A percentile compares a stretch with the other conserved stretches of the same genome.
phyloP scores from a whole-genome alignment of 2,797 vertebrate species.

The Syngnathus rostellatus region DNA sequence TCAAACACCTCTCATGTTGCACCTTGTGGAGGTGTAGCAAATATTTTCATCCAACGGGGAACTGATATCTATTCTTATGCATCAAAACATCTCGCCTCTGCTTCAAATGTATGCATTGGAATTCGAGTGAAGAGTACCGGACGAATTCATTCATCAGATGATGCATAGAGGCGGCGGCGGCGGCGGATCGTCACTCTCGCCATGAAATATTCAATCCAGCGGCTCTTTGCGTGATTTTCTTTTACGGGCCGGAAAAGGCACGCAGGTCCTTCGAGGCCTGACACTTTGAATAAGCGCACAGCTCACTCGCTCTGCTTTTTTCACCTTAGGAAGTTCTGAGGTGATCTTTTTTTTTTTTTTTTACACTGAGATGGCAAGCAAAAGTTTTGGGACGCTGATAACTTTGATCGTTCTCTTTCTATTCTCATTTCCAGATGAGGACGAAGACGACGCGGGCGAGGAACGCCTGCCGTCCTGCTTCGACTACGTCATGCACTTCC shows the following conservation, averaged over 20 bases:
- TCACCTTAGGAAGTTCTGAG: background rate
- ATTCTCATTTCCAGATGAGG: conserved; percentile 71
- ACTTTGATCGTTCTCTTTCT: background rate
- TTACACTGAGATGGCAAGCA: background rate
- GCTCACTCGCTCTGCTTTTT: background rate
- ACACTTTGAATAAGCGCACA: background rate
- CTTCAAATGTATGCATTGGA: background rate
- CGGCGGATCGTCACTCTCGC: conserved; percentile 25
- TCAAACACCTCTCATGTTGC: background rate
- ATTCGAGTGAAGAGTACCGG: background rate
- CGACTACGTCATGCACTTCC: conserved; percentile 99
- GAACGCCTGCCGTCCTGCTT: conserved; percentile 94
- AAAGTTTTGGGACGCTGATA: background rate
- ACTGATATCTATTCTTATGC: background rate
- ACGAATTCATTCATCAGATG: background rate
- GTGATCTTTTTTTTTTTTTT: background rate
- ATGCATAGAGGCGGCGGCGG: background rate
- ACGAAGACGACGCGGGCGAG: conserved; percentile 90
- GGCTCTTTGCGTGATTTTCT: conserved; percentile 45
- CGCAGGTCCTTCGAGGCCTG: conserved; percentile 17
- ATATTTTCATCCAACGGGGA: background rate
- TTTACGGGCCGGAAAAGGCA: conserved; percentile 54
- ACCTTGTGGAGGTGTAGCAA: background rate
- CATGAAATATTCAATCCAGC: conserved; percentile 55
- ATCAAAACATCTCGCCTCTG: background rate